phyloP scores from a whole-genome alignment of 1,140 invertebrate genomes.

The Trypoxylus dichotomus region DNA sequence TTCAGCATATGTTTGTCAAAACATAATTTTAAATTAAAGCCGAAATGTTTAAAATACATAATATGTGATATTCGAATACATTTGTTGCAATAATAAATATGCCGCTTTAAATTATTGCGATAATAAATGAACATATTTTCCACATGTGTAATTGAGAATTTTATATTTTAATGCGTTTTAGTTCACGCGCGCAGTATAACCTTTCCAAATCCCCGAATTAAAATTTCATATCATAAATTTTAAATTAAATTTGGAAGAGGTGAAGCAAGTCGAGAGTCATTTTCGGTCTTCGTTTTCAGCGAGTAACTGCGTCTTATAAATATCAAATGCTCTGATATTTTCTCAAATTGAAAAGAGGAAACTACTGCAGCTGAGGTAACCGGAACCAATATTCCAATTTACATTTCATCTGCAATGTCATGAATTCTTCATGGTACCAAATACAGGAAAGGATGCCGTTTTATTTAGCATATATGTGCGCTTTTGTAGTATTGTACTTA shows the following conservation, averaged over 20 bases:
- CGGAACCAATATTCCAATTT: conserved; percentile 37
- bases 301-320: conserved; percentile 19
- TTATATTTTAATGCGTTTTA: neutral
- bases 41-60: neutral
- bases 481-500: conserved; percentile 32
- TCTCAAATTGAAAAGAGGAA: conserved; percentile 29
- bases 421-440: conserved; percentile 44
- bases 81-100: neutral
- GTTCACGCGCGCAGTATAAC: neutral
- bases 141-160: conserved; percentile 1
- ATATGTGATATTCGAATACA: neutral
- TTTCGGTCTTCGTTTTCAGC: neutral
- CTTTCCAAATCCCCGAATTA: neutral
- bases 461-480: conserved; percentile 40
- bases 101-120: conserved; percentile 6
- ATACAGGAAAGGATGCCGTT: conserved; percentile 40
- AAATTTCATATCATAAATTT: neutral
- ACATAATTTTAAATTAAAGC: neutral
- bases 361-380: conserved; percentile 23
- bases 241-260: neutral
- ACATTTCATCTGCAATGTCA: conserved; percentile 46
- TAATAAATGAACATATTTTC: conserved; percentile 3
- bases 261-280: neutral
- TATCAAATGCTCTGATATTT: conserved; percentile 27
- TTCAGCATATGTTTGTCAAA: neutral